Evolutionary conservation across 2,888 invertebrate genomes (phyloP).

Genomic region (Patella ulyssiponensis): DNA sequence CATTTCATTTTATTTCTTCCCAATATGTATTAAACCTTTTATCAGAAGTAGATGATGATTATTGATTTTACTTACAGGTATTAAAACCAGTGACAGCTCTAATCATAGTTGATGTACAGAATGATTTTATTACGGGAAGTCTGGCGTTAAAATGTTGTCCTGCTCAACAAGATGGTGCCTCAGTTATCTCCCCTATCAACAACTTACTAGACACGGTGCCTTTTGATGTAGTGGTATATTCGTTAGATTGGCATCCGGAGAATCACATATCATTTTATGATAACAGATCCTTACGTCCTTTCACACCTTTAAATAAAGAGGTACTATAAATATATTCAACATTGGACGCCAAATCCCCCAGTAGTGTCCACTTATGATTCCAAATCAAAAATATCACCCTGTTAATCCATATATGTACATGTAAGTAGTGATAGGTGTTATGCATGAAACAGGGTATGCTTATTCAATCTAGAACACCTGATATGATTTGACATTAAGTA

Average conservation of each 20-base stretch:
- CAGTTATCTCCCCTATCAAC: slow-evolving; percentile 93
- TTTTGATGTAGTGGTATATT: slow-evolving; percentile 92
- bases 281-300: slow-evolving; percentile 77
- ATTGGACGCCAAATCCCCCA: too few species aligned
- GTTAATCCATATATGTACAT: too few species aligned
- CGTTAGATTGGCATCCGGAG: slow-evolving; percentile 96
- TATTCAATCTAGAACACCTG: too few species aligned
- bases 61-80: slow-evolving; percentile 43
- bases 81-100: slow-evolving; percentile 77
- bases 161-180: slow-evolving; percentile 77
- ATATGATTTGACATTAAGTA: too few species aligned
- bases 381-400: too few species aligned
- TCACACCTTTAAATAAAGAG: slow-evolving; percentile 19
- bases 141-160: slow-evolving; percentile 93
- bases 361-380: not conserved
- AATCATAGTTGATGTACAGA: slow-evolving; percentile 96
- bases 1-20: not conserved
- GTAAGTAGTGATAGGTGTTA: too few species aligned
- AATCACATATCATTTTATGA: slow-evolving; percentile 97
- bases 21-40: not conserved
- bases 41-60: not conserved
- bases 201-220: slow-evolving; percentile 73
- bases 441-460: too few species aligned
- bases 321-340: too few species aligned
- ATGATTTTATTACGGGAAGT: slow-evolving; percentile 96